Conservation (phyloP, 2,113 vertebrate genomes). For the Tragelaphus strepsiceros region DNA sequence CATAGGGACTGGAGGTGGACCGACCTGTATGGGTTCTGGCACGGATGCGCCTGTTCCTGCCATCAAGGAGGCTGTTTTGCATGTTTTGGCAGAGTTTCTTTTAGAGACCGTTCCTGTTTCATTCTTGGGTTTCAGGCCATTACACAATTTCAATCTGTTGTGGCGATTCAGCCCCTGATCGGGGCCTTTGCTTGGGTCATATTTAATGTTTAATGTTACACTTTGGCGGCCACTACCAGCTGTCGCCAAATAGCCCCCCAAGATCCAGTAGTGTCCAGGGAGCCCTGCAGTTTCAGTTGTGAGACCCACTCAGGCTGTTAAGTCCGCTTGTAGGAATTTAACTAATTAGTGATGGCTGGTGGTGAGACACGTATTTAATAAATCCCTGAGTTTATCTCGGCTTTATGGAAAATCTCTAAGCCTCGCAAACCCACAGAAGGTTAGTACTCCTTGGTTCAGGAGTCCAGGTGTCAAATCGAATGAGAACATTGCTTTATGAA, state of each 20-base stretch:
- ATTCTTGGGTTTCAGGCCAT: background rate
- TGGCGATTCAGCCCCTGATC: background rate
- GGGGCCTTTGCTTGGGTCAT: background rate
- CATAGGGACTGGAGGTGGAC: fast-evolving
- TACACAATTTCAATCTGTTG: background rate
- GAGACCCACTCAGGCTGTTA: background rate
- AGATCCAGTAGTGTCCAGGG: fast-evolving
- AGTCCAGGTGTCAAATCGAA: background rate
- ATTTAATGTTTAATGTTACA: background rate
- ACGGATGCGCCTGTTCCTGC: fast-evolving
- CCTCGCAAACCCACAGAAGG: background rate
- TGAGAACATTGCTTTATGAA: background rate
- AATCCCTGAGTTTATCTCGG: background rate
- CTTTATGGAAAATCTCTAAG: background rate
- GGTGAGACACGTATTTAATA: background rate
- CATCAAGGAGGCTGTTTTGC: background rate
- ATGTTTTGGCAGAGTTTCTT: fast-evolving
- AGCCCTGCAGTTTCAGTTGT: fast-evolving
- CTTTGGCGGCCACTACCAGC: background rate
- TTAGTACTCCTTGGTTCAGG: background rate
- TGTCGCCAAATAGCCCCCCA: no score
- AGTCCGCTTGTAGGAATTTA: background rate
- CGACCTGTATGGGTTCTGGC: fast-evolving
- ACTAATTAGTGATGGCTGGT: background rate
- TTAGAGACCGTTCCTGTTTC: fast-evolving